Percentiles rank a stretch among this genome's conserved stretches.
Evolutionary conservation across 2,113 vertebrate genomes (phyloP).

Genomic region (Antennarius striatus): DNA sequence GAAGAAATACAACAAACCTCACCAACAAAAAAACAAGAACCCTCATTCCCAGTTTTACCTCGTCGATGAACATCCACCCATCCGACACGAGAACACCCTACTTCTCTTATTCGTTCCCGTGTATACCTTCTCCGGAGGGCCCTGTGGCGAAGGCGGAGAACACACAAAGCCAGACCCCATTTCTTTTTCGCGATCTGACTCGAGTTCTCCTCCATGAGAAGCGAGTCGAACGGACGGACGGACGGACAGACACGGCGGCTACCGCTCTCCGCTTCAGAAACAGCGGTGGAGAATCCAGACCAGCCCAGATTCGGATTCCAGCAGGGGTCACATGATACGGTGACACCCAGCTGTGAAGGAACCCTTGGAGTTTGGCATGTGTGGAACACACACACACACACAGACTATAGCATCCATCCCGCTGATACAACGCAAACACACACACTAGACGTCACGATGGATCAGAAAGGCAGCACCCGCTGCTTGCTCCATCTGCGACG

Average conservation of each 20-base stretch:
- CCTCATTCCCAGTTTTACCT: too few species aligned
- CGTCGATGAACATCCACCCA: too few species aligned
- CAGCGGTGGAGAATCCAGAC: slow-evolving; percentile 18
- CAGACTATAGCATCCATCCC: neutral
- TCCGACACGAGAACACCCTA: neutral
- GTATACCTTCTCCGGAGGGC: slow-evolving; percentile 72
- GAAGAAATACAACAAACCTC: too few species aligned
- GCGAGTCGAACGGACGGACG: neutral
- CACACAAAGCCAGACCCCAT: slow-evolving; percentile 73
- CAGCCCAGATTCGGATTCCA: slow-evolving; percentile 63
- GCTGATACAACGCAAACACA: slow-evolving; percentile 2
- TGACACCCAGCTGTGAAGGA: slow-evolving; percentile 67
- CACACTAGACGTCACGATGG: slow-evolving; percentile 11
- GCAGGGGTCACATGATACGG: slow-evolving; percentile 53
- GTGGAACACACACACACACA: slow-evolving; percentile 3
- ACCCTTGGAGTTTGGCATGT: slow-evolving; percentile 1
- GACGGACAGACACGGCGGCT: slow-evolving; percentile 9
- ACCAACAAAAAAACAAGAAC: too few species aligned
- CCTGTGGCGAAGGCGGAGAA: slow-evolving; percentile 75
- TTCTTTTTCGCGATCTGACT: slow-evolving; percentile 48
- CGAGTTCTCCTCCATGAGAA: slow-evolving; percentile 63
- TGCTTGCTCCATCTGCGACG: slow-evolving; percentile 13
- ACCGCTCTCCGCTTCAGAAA: slow-evolving; percentile 9
- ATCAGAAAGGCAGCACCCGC: slow-evolving; percentile 39
- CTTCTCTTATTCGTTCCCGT: neutral